Base-by-base conservation (phyloP, 2,888 invertebrate species). In the Sussaba pulchella region DNA sequence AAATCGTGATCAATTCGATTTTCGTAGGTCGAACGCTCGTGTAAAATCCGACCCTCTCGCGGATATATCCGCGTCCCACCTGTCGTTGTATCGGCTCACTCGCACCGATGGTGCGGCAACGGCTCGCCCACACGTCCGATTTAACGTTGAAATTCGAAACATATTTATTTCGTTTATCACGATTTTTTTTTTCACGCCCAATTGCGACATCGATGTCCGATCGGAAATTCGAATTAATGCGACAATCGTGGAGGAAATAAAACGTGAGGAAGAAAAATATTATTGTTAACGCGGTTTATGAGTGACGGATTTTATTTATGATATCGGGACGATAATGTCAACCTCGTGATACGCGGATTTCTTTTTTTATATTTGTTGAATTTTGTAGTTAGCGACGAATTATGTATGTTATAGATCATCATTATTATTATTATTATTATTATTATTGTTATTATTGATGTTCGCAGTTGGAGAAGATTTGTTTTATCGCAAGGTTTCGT, bases 1-100 rank as follows among this genome's bases (percentile, higher is more conserved):
- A 72, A 78, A 73, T 73, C 72, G 61, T 39, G 67, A 78, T 73
- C 72, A 69, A 78, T 73, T 72, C 17, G 71, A 72, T 66, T 78
- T 72, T 39, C 67, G 64, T 64, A 52, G 52, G 26, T 64, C 64
- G 72, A 64, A 73, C 63, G 54, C 52, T 24, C 64, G 52, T 17
- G 64, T 9, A 26, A n/a, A 2, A 6, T 6, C 4, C 6, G 31
- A 31, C 31, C 17, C 31, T n/a, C 63, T 8, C 54, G 31, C 50
- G 50, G 12, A 26, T n/a, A 41, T 24, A 72, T 61, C 26, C 50
- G 24, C 10, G 19, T n/a, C 47, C 10, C 71, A 36, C 19, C 59
- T 61, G 36, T 72, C 71, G 47, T 14, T 31, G 47, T 59, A 31
- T 41, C n/a, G 5, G 41, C 39, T 39, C 1, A 0, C n/a, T n/a